Conservation (phyloP, 1,140 invertebrate genomes). For the Aethina tumida region DNA sequence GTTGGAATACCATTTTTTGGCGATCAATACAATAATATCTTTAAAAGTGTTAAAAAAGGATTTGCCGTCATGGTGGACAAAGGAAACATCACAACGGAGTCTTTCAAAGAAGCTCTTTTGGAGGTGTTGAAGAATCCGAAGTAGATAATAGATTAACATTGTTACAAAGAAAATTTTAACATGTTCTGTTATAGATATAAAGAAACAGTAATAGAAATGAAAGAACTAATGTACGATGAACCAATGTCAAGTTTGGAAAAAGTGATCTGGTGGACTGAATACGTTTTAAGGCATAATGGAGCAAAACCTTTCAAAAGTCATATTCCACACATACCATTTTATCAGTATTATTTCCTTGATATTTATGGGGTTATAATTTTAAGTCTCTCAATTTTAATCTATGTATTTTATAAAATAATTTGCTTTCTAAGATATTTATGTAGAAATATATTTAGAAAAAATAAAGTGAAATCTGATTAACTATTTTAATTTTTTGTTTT, state of each 20-base stretch:
- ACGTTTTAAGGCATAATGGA: conserved; percentile 40
- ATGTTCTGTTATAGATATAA: too few relatives aligned
- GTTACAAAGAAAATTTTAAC: too few relatives aligned
- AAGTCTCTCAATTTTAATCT: too few relatives aligned
- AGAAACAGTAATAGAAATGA: too few relatives aligned
- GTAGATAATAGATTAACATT: too few relatives aligned
- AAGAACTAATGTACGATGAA: too few relatives aligned
- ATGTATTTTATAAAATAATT: too few relatives aligned
- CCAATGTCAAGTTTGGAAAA: conserved; percentile 31
- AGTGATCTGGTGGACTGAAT: conserved; percentile 43
- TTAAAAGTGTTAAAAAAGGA: conserved; percentile 15
- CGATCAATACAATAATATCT: conserved; percentile 47
- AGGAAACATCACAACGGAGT: conserved; percentile 7
- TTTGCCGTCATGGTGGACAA: conserved; percentile 14
- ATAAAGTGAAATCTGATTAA: too few relatives aligned
- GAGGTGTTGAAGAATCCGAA: conserved; percentile 15
- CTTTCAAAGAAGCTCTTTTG: conserved; percentile 16
- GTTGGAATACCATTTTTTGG: conserved; percentile 56
- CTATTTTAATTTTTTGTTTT: too few relatives aligned
- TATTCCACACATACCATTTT: conserved; percentile 29
- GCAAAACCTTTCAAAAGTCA: conserved; percentile 33
- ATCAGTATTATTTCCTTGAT: conserved; percentile 36
- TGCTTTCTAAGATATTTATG: too few relatives aligned
- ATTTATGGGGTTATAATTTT: too few relatives aligned
- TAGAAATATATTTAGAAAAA: too few relatives aligned